Base-by-base conservation (phyloP, 2,113 vertebrate species). In the Campylorhamphus procurvoides region DNA sequence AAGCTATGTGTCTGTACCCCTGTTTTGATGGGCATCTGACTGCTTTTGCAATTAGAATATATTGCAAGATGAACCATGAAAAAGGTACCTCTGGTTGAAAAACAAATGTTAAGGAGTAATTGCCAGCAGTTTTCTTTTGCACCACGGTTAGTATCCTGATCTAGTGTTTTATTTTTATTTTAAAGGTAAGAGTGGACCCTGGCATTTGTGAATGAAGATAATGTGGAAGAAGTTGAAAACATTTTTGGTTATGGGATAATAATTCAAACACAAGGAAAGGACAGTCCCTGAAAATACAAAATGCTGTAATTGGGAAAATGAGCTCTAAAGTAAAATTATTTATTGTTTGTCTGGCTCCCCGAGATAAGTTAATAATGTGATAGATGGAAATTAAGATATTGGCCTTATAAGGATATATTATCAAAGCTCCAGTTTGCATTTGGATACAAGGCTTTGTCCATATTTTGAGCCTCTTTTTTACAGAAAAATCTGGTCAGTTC, bases 1-100 rank as follows among this genome's bases (percentile, higher is more conserved):
- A 82, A n/a, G 1, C 19, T 20, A 0, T 20, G 11, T n/a, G 17
- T 75, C 2, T 0, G 5, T 94, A 33, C 10, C 18, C 56, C 12
- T 18, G 20, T 44, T 47, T 50, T 73, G 10, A 16, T 40, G 28
- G 31, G 24, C 18, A 20, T 68, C 9, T 39, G 3, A 50, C 52
- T 60, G 15, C 7, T 82, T 62, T 82, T 60, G 15, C 5, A 60
- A 37, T 19, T 4, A 27, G 7, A 14, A 3, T 35, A 4, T 50
- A 9, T 83, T 89, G 24, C 23, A 47, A 60, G 49, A 16, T 22
- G 44, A 80, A 24, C 17, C 4, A 5, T 50, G 31, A 23, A 37
- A 82, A 72, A 39, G 17, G 18, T 5, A 4, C 4, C 7, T 39
- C 39, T 86, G 13, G 4, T 0, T 68, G 23, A 33, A 44, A 89